phyloP scores from a whole-genome alignment of 1,140 invertebrate genomes.

The Drosophila tani region DNA sequence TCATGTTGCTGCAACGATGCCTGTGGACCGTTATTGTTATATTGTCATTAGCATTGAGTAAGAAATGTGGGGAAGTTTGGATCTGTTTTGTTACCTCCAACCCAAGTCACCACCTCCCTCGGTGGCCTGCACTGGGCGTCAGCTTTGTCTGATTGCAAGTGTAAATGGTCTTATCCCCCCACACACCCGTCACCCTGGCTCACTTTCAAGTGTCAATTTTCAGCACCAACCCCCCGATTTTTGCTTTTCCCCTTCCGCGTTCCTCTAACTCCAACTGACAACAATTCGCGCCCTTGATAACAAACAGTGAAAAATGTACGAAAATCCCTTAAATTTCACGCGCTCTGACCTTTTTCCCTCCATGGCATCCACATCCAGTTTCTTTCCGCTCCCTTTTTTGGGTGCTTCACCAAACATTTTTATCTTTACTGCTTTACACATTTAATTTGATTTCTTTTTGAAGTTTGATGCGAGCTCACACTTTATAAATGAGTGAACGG shows the following conservation, averaged over 20 bases:
- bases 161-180: constrained; percentile 24
- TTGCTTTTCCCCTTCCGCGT: constrained; percentile 1
- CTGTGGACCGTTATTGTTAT: constrained; percentile 71
- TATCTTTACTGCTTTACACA: constrained; percentile 78
- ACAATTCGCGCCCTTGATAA: constrained; percentile 51
- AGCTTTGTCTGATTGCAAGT: constrained; percentile 75
- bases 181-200: constrained; percentile 13
- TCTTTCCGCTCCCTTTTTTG: constrained; percentile 47
- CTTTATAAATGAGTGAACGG: constrained; percentile 35
- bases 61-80: constrained; percentile 16
- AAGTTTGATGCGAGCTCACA: constrained; percentile 73
- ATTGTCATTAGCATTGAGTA: constrained; percentile 69
- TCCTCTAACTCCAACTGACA: constrained; percentile 25
- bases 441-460: constrained; percentile 84
- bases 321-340: constrained; percentile 74
- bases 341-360: constrained; percentile 73
- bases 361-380: constrained; percentile 54
- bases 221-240: constrained; percentile 64
- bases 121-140: constrained; percentile 53
- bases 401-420: constrained; percentile 53
- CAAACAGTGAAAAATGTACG: constrained; percentile 41
- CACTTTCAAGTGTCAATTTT: constrained; percentile 81
- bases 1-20: constrained; percentile 73
- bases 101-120: neutral
- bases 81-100: neutral